Evolutionary conservation across 1,140 invertebrate species (phyloP).

Genomic region (Tenebrio molitor): DNA sequence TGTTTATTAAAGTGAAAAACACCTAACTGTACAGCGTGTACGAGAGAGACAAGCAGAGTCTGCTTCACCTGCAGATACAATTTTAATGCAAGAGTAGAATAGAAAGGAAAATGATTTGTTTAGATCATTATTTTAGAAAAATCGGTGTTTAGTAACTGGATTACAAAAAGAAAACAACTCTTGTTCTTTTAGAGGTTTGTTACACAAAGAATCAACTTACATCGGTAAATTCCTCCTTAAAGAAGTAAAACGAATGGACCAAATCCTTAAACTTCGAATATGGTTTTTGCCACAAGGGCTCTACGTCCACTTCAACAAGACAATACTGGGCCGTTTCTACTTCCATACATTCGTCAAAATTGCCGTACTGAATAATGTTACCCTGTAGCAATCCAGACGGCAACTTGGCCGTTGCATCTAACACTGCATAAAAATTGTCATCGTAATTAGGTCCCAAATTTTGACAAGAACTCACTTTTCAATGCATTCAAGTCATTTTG

Average conservation of each 20-base stretch:
- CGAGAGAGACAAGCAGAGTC: too few relatives aligned
- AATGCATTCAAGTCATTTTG: conserved; percentile 45
- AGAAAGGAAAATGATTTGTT: too few relatives aligned
- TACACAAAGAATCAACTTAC: too few relatives aligned
- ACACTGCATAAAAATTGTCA: conserved; percentile 67
- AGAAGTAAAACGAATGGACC: conserved; percentile 56
- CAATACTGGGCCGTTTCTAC: conserved; percentile 70
- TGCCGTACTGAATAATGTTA: conserved; percentile 75
- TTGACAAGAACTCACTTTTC: conserved; percentile 53
- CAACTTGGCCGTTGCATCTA: conserved; percentile 74
- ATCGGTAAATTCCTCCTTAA: conserved; percentile 55
- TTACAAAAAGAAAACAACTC: too few relatives aligned
- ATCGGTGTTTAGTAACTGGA: too few relatives aligned
- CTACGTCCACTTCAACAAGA: conserved; percentile 67
- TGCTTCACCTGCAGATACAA: too few relatives aligned
- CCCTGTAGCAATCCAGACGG: conserved; percentile 74
- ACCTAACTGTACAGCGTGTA: too few relatives aligned
- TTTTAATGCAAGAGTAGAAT: too few relatives aligned
- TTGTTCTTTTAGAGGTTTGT: too few relatives aligned
- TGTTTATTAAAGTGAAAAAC: too few relatives aligned
- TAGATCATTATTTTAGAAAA: too few relatives aligned
- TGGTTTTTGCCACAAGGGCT: conserved; percentile 45
- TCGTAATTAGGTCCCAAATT: not conserved
- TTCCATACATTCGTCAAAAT: conserved; percentile 74
- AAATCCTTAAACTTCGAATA: conserved; percentile 47